Evolutionary conservation across 1,140 invertebrate genomes (phyloP).

Genomic region (Hylyphantes graminicola): DNA sequence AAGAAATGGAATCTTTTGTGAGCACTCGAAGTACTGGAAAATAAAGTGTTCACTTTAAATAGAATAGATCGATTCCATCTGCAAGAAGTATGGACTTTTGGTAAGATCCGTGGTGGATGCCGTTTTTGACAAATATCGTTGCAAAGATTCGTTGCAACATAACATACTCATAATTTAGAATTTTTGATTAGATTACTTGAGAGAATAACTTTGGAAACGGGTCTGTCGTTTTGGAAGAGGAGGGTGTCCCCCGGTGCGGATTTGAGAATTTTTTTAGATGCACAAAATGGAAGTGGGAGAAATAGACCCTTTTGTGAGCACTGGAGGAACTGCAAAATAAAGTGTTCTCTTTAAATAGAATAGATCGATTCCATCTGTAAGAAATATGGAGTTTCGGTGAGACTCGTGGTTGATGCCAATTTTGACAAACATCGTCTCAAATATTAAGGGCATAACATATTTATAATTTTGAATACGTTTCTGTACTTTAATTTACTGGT

Average conservation of each 20-base stretch:
- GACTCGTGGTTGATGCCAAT: no score
- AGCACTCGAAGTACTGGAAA: not conserved
- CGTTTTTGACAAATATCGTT: no score
- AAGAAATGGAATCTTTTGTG: not conserved
- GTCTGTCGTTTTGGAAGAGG: conserved; percentile 27
- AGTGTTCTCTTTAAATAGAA: conserved; percentile 1
- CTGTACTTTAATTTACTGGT: no score
- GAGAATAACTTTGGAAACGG: not conserved
- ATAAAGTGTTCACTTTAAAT: not conserved
- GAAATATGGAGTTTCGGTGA: no score
- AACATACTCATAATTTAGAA: no score
- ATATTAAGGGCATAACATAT: no score
- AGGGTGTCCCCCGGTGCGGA: not conserved
- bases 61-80: not conserved
- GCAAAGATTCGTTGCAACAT: no score
- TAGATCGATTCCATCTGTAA: not conserved
- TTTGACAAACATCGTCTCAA: no score
- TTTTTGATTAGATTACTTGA: no score
- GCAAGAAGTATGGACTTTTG: no score
- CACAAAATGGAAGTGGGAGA: conserved; percentile 3
- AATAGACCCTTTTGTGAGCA: not conserved
- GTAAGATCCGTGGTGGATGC: no score
- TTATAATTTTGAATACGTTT: no score
- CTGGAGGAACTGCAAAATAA: not conserved
- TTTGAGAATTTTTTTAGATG: not conserved